Evolutionary conservation across 2,797 vertebrate species (phyloP).

Genomic region (Smutsia gigantea): DNA sequence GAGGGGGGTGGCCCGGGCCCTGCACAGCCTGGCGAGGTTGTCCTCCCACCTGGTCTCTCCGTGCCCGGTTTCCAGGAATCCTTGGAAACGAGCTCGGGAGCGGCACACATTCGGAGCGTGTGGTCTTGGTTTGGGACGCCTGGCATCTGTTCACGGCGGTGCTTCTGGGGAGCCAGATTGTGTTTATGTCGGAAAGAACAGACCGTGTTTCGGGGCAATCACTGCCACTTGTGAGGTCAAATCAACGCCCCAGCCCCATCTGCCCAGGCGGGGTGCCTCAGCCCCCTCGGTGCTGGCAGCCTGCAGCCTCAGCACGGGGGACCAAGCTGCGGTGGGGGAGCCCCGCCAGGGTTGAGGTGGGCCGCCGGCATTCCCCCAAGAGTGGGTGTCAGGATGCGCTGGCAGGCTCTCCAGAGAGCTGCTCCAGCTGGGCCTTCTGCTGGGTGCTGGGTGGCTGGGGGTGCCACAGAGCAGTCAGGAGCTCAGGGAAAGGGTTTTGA

Average conservation of each 20-base stretch:
- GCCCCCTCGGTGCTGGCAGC: not conserved
- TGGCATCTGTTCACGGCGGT: not conserved
- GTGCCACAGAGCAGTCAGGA: no score
- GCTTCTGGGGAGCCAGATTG: constrained; percentile 53
- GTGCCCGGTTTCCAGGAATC: rapidly evolving
- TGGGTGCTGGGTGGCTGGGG: not conserved
- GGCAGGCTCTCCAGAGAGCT: no score
- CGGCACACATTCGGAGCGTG: rapidly evolving
- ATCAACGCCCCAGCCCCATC: not conserved
- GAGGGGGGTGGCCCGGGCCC: no score
- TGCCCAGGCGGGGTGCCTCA: not conserved
- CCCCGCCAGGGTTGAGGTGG: rapidly evolving
- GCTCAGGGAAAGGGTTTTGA: rapidly evolving
- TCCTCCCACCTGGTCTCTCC: not conserved
- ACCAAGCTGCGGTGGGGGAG: rapidly evolving
- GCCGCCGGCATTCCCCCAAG: rapidly evolving
- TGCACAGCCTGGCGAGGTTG: rapidly evolving
- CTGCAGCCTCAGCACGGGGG: not conserved
- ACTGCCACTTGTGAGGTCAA: constrained; percentile 13
- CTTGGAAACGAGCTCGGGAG: not conserved
- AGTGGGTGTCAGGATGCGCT: rapidly evolving
- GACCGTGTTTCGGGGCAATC: not conserved
- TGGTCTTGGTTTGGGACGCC: not conserved
- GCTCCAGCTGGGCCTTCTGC: rapidly evolving
- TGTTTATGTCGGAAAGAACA: constrained; percentile 48